Conservation (phyloP, 2,113 vertebrate species). For the Gallinago paraguaiae region DNA sequence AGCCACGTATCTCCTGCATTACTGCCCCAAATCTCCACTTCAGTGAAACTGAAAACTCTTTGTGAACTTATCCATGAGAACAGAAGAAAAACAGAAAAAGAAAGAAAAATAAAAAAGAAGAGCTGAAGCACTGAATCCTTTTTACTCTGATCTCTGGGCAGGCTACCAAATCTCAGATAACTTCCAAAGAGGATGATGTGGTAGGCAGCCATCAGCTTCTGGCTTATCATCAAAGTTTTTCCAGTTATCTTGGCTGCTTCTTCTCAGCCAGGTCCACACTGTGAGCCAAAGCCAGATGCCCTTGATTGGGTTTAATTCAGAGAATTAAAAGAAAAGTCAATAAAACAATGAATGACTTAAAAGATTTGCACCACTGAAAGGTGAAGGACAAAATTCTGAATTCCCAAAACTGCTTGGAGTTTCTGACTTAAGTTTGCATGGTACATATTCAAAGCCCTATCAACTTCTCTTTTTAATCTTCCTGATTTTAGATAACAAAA, state of each 20-base stretch:
- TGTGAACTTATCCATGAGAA: background rate
- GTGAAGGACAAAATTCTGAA: background rate
- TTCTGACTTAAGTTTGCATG: background rate
- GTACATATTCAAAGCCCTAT: background rate
- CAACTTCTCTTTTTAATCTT: background rate
- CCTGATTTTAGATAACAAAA: background rate
- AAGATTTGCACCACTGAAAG: background rate
- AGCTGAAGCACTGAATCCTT: background rate
- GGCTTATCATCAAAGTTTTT: background rate
- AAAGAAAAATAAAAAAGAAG: too few species aligned
- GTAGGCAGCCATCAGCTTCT: background rate
- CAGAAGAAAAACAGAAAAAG: background rate
- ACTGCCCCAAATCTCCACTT: background rate
- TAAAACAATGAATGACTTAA: background rate
- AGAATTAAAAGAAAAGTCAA: background rate
- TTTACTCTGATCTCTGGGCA: background rate
- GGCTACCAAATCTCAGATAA: background rate
- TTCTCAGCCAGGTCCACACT: background rate
- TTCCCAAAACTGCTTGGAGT: background rate
- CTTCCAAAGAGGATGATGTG: background rate
- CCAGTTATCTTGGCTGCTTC: background rate
- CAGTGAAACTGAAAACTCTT: background rate
- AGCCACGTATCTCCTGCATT: background rate
- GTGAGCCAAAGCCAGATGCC: background rate
- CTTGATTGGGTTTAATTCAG: background rate